Base-by-base conservation (phyloP, 2,113 vertebrate species). In the Vulpes vulpes region DNA sequence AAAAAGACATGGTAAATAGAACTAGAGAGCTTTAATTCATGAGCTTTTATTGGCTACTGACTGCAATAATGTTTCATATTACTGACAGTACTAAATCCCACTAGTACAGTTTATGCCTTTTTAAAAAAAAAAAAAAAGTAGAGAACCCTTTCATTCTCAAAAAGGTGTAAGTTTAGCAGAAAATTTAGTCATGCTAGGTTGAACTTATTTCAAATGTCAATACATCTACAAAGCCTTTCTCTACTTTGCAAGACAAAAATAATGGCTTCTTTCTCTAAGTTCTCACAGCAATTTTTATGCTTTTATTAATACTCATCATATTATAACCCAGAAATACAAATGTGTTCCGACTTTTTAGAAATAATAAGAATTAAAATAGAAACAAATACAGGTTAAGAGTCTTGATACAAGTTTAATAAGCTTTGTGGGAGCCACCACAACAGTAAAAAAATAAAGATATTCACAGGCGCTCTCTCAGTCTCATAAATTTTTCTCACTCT, bases 21-120 rank as follows among this genome's bases (percentile, higher is more conserved):
- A 38, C 19, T 94, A 79, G 43, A 64, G 22, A 88, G 27, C 49
- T 95, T 84, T 85, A 62, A 95, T 32, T 78, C 85, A 84, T 49
- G 60, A 73, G 35, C 49, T 81, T 96, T 94, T 89, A 85, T 35
- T 84, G 19, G 32, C 17, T 83, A 85, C 5, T 93, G 30, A 30
- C 8, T 86, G 53, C 32, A 35, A 35, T 35, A 67, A 95, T 51
- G 55, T 62, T 95, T 86, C 85, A 38, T 43, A 80, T 11, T 49
- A 60, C 57, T 78, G 32, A 69, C n/a, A 69, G 1, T n/a, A 90
- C 43, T 71, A 90, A 96, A 91, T 38, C 32, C 9, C 20, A 78
- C 17, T 35, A 65, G 62, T 14, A 38, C 32, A 62, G 15, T 51
- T 93, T 74, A 49, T 30, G 32, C 27, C 64, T 60, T 82, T 16